These are phyloP conservation scores for Cheilosia vernalis DNA, from an alignment of 2,888 invertebrate genomes.

Conservation along the genomic window DNA sequence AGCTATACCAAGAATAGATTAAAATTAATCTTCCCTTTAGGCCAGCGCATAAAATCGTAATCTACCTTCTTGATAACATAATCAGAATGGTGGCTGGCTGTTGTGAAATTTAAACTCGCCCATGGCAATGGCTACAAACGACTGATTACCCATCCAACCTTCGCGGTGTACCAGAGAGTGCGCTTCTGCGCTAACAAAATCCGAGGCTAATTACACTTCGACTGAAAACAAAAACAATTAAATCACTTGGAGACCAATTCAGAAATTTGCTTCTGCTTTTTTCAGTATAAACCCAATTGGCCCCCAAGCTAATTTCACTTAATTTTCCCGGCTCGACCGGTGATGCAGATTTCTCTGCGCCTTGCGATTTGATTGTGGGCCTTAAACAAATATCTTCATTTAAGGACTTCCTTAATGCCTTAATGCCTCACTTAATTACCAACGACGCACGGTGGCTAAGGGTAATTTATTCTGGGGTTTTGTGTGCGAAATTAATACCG, in stretches of 20 bases:
- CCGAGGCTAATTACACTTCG: slow-evolving; percentile 37
- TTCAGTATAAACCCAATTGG: slow-evolving; percentile 34
- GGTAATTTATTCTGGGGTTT: slow-evolving; percentile 21
- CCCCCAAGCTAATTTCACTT: slow-evolving; percentile 47
- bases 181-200: slow-evolving; percentile 20
- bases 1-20: slow-evolving; percentile 10
- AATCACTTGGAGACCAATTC: slow-evolving; percentile 7
- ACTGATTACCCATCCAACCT: slow-evolving; percentile 7
- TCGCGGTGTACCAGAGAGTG: slow-evolving; percentile 9
- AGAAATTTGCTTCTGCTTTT: slow-evolving; percentile 7
- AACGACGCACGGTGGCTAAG: slow-evolving; percentile 7
- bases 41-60: slow-evolving; percentile 29
- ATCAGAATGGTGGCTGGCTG: slow-evolving; percentile 20
- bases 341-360: slow-evolving; percentile 37
- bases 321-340: slow-evolving; percentile 16
- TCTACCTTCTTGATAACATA: slow-evolving; percentile 53
- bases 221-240: neutral
- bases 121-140: slow-evolving; percentile 25
- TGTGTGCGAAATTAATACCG: slow-evolving; percentile 23
- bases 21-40: slow-evolving; percentile 31
- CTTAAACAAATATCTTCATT: slow-evolving; percentile 60
- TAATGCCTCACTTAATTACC: slow-evolving; percentile 49
- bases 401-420: slow-evolving; percentile 43
- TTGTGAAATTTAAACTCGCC: slow-evolving; percentile 29
- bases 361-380: slow-evolving; percentile 38